A percentile compares a stretch with the other conserved stretches of the same genome.
Evolutionary conservation across 2,888 invertebrate genomes (phyloP).

Genomic region (Psylliodes chrysocephalus): DNA sequence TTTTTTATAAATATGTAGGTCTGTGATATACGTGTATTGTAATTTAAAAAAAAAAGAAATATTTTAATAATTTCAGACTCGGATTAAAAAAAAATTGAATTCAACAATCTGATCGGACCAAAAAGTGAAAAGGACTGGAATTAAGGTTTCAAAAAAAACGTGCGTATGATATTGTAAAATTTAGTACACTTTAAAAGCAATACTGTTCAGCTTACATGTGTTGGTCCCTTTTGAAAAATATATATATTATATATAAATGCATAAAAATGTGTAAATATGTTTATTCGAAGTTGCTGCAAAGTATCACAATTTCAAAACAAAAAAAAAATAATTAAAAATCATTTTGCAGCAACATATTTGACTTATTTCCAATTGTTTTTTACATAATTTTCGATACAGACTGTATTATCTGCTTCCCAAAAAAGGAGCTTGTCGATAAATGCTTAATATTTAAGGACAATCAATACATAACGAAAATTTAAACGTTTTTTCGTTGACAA

Average conservation of each 20-base stretch:
- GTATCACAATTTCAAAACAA: background rate
- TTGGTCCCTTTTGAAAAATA: constrained; percentile 58
- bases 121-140: constrained; percentile 59
- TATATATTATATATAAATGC: constrained; percentile 50
- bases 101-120: constrained; percentile 62
- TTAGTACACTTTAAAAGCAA: constrained; percentile 63
- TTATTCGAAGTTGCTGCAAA: constrained; percentile 10
- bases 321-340: constrained; percentile 1
- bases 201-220: constrained; percentile 63
- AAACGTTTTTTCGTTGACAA: constrained; percentile 14
- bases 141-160: constrained; percentile 36
- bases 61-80: constrained; percentile 54
- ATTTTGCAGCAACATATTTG: constrained; percentile 16
- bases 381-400: constrained; percentile 20
- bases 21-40: constrained; percentile 66
- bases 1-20: constrained; percentile 62
- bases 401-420: constrained; percentile 26
- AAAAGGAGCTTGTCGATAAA: constrained; percentile 38
- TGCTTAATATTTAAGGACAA: constrained; percentile 52
- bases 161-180: constrained; percentile 51
- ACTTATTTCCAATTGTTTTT: constrained; percentile 11
- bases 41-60: constrained; percentile 56
- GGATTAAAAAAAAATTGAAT: constrained; percentile 49
- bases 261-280: constrained; percentile 22
- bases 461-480: constrained; percentile 45